These are phyloP conservation scores for Eupeodes latifasciatus DNA, from an alignment of 2,888 invertebrate species.

Conservation along the genomic window DNA sequence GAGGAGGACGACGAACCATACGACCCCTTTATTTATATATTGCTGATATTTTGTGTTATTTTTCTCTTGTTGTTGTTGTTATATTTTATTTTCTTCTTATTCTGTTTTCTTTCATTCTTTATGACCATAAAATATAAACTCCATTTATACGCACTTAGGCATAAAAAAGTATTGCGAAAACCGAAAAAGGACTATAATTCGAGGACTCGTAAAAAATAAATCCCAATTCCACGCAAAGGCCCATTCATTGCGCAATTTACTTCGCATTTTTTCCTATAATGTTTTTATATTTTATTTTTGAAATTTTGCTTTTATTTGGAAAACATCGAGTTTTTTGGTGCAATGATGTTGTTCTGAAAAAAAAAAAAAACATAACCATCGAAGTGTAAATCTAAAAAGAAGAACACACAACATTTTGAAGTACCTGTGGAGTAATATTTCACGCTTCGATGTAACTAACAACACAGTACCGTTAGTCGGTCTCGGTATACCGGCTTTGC, in stretches of 20 bases:
- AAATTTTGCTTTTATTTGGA: conserved; percentile 4
- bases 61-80: background rate
- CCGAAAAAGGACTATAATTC: background rate
- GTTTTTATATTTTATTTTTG: conserved; percentile 18
- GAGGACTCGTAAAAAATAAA: conserved; percentile 65
- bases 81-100: background rate
- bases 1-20: too few species aligned
- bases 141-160: conserved; percentile 75
- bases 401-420: conserved; percentile 14
- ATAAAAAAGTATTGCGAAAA: conserved; percentile 50
- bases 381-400: conserved; percentile 31
- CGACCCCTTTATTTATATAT: conserved; percentile 34
- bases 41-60: conserved; percentile 52
- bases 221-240: conserved; percentile 65
- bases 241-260: conserved; percentile 63
- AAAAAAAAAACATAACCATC: background rate
- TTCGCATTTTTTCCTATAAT: conserved; percentile 10
- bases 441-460: conserved; percentile 69
- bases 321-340: conserved; percentile 47
- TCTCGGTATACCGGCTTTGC: too few species aligned
- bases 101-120: conserved; percentile 8
- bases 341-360: conserved; percentile 32
- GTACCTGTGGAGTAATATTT: conserved; percentile 66
- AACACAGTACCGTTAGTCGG: background rate
- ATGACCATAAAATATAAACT: conserved; percentile 69